Evolutionary conservation across 2,888 invertebrate species (phyloP), one percentile per base, ranked within the genome.

Genomic region (Salticus scenicus): DNA sequence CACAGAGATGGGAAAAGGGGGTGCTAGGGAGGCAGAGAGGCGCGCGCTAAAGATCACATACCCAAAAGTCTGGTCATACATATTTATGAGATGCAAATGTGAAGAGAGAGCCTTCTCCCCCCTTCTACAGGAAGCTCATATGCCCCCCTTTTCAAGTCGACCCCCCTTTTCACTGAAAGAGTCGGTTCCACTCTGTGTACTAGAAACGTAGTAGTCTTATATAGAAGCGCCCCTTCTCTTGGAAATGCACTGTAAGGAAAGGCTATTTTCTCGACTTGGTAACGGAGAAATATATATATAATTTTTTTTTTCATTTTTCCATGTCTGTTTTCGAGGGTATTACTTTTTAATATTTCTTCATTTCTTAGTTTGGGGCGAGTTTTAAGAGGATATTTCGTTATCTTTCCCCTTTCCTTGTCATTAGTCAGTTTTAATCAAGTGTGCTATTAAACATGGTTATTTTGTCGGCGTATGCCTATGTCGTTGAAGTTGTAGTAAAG

Each of bases 31-130:
- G 76, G 31, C 31, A 77, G 37, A 10, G 37, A 37, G 37, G 66
- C 24, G 76, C 72, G 83, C 79, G 84, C 79, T 85, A 85, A 85
- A 85, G 84, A 85, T 85, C 84, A 85, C 84, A 85, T 85, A 79
- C 84, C 84, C 84, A 78, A 85, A 85, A 85, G 84, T 85, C 84
- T 85, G 74, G 74, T 70, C 79, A 85, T 85, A 57, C 84, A 85
- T 85, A 85, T 85, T 78, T 85, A 85, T 85, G 84, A 85, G 84
- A 85, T 85, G 84, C 84, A 85, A 85, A 85, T 85, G 79, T 63
- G 84, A 70, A 85, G 78, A 85, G 84, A 84, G 74, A 78, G 74
- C 67, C 51, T n/a, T n/a, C 42, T 42, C 51, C 28, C 70, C 70
- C 71, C 76, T 51, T 57, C 33, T 71, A 77, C 83, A 76, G 83